Percentiles rank a stretch among this genome's conserved stretches.
Evolutionary conservation across 2,888 invertebrate genomes (phyloP).

Genomic region (Drosophila emarginata): DNA sequence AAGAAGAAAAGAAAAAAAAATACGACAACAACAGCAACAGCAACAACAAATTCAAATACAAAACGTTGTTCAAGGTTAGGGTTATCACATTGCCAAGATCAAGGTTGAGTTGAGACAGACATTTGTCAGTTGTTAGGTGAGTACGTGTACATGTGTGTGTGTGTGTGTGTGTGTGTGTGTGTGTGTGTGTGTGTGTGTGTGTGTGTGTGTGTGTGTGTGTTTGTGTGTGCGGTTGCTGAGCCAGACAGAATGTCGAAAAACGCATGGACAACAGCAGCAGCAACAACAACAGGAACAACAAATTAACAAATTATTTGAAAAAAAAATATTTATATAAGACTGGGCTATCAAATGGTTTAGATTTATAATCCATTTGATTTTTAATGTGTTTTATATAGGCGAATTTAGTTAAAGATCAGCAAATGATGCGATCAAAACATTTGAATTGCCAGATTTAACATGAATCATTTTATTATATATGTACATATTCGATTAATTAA

Average conservation of each 20-base stretch:
- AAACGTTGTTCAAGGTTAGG: constrained; percentile 77
- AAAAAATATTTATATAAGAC: not conserved
- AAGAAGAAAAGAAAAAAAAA: constrained; percentile 25
- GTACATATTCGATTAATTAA: too few species aligned
- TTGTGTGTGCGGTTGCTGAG: constrained; percentile 29
- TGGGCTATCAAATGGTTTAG: constrained; percentile 6
- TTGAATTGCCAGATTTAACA: not conserved
- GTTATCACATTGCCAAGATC: constrained; percentile 81
- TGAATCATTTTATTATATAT: not conserved
- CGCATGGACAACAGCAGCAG: constrained; percentile 27
- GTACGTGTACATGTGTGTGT: constrained; percentile 19
- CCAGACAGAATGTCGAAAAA: constrained; percentile 71
- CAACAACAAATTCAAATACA: constrained; percentile 58
- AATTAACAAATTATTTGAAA: constrained; percentile 4
- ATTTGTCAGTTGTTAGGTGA: constrained; percentile 55
- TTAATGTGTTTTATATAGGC: not conserved
- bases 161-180: constrained; percentile 9
- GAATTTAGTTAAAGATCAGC: not conserved
- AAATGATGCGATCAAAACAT: not conserved
- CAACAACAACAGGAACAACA: not conserved
- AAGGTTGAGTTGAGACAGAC: constrained; percentile 68
- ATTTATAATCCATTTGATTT: constrained; percentile 13
- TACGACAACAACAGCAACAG: constrained; percentile 27
- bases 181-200: constrained; percentile 16
- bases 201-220: constrained; percentile 20